phyloP scores from a whole-genome alignment of 2,888 invertebrate genomes.

The Drosophila rubida region DNA sequence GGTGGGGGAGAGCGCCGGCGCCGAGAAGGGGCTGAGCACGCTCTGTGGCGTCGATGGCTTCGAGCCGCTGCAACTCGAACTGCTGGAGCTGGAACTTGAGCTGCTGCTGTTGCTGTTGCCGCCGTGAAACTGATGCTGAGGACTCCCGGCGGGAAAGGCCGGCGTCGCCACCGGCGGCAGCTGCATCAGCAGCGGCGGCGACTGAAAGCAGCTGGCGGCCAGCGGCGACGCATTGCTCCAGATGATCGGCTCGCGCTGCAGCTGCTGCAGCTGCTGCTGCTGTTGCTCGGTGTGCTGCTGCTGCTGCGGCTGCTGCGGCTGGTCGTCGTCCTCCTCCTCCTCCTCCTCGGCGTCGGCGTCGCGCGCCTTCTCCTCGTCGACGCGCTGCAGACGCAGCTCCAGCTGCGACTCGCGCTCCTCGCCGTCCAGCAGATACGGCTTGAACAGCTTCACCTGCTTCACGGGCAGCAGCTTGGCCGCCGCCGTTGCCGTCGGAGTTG shows the following conservation, averaged over 20 bases:
- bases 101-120: constrained; percentile 26
- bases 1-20: constrained; percentile 78
- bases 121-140: constrained; percentile 77
- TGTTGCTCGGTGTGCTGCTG: constrained; percentile 56
- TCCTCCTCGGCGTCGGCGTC: constrained; percentile 63
- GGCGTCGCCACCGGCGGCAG: constrained; percentile 30
- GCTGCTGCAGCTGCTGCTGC: constrained; percentile 58
- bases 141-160: constrained; percentile 79
- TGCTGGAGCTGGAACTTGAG: constrained; percentile 29
- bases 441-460: constrained; percentile 90
- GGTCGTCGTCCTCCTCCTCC: constrained; percentile 41
- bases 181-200: constrained; percentile 60
- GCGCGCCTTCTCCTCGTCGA: constrained; percentile 41
- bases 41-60: constrained; percentile 65
- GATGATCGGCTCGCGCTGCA: constrained; percentile 82
- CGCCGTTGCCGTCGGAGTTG: constrained; percentile 43
- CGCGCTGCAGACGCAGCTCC: constrained; percentile 39
- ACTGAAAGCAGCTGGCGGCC: constrained; percentile 72
- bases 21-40: constrained; percentile 71
- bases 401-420: constrained; percentile 84
- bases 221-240: constrained; percentile 70
- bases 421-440: constrained; percentile 89
- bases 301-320: constrained; percentile 40
- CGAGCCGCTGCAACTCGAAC: constrained; percentile 31
- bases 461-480: constrained; percentile 61